These are phyloP conservation scores for Tachystola acroxantha DNA, from an alignment of 2,888 invertebrate genomes.

Conservation along the genomic window DNA sequence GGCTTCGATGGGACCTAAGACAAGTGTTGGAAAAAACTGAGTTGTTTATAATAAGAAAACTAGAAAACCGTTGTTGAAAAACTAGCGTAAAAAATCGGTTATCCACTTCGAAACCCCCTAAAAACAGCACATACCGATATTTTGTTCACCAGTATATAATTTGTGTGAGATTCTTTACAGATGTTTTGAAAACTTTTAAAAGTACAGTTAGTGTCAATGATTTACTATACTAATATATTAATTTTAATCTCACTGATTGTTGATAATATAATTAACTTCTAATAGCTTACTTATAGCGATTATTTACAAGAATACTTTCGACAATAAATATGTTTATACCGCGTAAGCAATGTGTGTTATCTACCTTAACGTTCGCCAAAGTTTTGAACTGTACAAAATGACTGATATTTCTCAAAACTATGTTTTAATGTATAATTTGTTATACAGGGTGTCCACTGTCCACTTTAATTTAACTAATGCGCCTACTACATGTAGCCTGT, in stretches of 20 bases:
- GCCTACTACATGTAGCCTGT: too few species aligned
- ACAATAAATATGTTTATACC: constrained; percentile 28
- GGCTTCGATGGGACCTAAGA: too few species aligned
- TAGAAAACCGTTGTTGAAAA: too few species aligned
- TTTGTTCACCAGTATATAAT: too few species aligned
- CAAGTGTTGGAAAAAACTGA: too few species aligned
- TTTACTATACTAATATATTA: constrained; percentile 57
- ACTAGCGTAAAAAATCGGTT: too few species aligned
- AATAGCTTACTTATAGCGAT: constrained; percentile 60
- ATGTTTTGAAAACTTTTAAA: constrained; percentile 46
- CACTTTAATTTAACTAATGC: too few species aligned
- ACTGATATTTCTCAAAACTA: background rate
- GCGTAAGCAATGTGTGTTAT: constrained; percentile 36
- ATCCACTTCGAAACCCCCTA: too few species aligned
- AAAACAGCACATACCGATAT: too few species aligned
- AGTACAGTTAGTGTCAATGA: constrained; percentile 38
- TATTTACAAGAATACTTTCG: constrained; percentile 61
- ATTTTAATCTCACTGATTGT: constrained; percentile 74
- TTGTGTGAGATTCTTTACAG: constrained; percentile 49
- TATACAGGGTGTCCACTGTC: too few species aligned
- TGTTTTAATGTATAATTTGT: background rate
- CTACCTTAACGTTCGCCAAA: constrained; percentile 7
- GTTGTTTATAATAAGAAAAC: too few species aligned
- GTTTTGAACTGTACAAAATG: background rate
- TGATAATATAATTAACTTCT: constrained; percentile 66